Evolutionary conservation across 2,888 invertebrate genomes (phyloP).

Genomic region (Aleiodes leptofemur): DNA sequence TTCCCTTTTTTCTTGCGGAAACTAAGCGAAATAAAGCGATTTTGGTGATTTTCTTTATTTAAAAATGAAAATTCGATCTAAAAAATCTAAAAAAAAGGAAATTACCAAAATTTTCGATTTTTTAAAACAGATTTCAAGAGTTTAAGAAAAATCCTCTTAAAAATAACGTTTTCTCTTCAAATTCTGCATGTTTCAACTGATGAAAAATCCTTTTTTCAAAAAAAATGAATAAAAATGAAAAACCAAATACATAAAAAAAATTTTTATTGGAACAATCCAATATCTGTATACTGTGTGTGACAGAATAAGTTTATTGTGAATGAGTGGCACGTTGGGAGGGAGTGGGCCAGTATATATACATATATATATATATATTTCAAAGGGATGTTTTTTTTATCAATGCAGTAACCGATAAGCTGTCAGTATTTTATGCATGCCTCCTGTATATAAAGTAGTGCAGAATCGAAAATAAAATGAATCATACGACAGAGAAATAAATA

Average conservation of each 20-base stretch:
- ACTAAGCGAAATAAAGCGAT: too few species aligned
- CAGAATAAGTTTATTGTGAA: not conserved
- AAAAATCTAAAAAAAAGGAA: too few species aligned
- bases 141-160: too few species aligned
- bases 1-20: too few species aligned
- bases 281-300: not conserved
- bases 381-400: slow-evolving; percentile 59
- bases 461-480: slow-evolving; percentile 40
- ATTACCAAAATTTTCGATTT: too few species aligned
- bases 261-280: slow-evolving; percentile 2
- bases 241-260: not conserved
- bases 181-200: too few species aligned
- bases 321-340: not conserved
- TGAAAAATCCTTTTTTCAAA: too few species aligned
- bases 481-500: slow-evolving; percentile 1
- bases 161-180: too few species aligned
- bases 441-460: slow-evolving; percentile 56
- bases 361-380: slow-evolving; percentile 9
- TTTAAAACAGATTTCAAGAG: too few species aligned
- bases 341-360: slow-evolving; percentile 13
- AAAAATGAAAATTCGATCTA: too few species aligned
- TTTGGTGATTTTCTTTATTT: too few species aligned
- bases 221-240: too few species aligned
- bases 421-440: slow-evolving; percentile 61
- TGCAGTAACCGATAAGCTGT: slow-evolving; percentile 59